Evolutionary conservation across 2,797 vertebrate species (phyloP).

Genomic region (Platalea minor): DNA sequence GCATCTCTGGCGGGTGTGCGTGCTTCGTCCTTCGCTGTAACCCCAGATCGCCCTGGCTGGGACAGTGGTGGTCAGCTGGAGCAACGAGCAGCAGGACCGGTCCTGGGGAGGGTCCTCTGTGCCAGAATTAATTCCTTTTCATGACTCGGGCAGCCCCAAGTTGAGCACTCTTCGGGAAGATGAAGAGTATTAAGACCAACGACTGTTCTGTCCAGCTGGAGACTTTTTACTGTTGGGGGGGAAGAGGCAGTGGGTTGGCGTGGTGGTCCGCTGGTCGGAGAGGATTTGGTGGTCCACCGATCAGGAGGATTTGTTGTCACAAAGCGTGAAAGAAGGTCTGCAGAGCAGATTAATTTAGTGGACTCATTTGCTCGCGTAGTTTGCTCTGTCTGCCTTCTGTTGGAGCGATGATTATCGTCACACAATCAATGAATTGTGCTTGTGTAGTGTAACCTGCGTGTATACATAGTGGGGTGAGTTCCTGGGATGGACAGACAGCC

Average conservation of each 20-base stretch:
- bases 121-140: neutral
- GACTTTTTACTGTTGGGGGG: fast-evolving
- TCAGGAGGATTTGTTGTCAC: neutral
- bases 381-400: fast-evolving
- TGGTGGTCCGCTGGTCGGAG: neutral
- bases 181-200: neutral
- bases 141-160: neutral
- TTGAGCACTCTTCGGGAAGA: neutral
- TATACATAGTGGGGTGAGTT: fast-evolving
- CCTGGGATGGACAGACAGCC: neutral
- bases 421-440: neutral
- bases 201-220: neutral
- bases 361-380: neutral
- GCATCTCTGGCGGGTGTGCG: fast-evolving
- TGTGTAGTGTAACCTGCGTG: neutral
- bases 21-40: neutral
- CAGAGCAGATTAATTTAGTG: neutral
- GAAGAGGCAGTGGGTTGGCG: neutral
- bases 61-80: neutral
- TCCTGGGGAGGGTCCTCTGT: neutral
- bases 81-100: neutral
- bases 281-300: neutral
- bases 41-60: neutral
- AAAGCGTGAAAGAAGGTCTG: neutral
- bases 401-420: neutral